Evolutionary conservation across 2,888 invertebrate species (phyloP).

Genomic region (Drosophila kuntzei): DNA sequence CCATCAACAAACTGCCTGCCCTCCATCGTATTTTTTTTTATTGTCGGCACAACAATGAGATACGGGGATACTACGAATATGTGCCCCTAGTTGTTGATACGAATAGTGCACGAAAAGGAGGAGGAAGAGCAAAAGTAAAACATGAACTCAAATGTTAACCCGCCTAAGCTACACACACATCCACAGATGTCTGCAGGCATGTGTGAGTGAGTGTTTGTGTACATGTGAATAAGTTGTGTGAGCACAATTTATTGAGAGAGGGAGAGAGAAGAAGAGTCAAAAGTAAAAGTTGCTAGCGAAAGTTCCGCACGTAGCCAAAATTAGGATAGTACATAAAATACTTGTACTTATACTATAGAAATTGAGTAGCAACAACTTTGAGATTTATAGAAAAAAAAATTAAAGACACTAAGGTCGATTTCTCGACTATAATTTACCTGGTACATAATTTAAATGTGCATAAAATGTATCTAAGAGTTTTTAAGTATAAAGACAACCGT

Average conservation of each 20-base stretch:
- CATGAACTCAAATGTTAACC: slow-evolving; percentile 60
- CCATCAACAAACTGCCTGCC: not conserved
- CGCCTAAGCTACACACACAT: slow-evolving; percentile 23
- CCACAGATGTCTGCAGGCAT: not conserved
- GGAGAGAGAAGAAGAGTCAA: slow-evolving; percentile 29
- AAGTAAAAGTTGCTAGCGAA: slow-evolving; percentile 63
- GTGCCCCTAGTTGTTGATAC: slow-evolving; percentile 34
- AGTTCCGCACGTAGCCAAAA: slow-evolving; percentile 53
- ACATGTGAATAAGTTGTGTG: slow-evolving; percentile 40
- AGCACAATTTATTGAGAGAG: slow-evolving; percentile 41
- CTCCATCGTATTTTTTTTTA: slow-evolving; percentile 17
- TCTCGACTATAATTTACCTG: not conserved
- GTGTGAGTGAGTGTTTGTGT: slow-evolving; percentile 3
- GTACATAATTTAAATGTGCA: not conserved
- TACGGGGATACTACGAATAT: slow-evolving; percentile 14
- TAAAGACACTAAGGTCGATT: not conserved
- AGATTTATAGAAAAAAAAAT: slow-evolving; percentile 9
- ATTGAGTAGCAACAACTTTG: slow-evolving; percentile 10
- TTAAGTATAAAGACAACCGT: no score
- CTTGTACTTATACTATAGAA: slow-evolving; percentile 8
- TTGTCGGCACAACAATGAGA: slow-evolving; percentile 50
- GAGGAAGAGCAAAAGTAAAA: slow-evolving; percentile 46
- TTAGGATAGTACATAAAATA: slow-evolving; percentile 31
- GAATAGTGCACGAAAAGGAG: slow-evolving; percentile 25
- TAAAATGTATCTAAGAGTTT: no score